Evolutionary conservation across 2,888 invertebrate genomes (phyloP), one percentile per base, ranked within the genome.

Genomic region (Augiades crinisus): DNA sequence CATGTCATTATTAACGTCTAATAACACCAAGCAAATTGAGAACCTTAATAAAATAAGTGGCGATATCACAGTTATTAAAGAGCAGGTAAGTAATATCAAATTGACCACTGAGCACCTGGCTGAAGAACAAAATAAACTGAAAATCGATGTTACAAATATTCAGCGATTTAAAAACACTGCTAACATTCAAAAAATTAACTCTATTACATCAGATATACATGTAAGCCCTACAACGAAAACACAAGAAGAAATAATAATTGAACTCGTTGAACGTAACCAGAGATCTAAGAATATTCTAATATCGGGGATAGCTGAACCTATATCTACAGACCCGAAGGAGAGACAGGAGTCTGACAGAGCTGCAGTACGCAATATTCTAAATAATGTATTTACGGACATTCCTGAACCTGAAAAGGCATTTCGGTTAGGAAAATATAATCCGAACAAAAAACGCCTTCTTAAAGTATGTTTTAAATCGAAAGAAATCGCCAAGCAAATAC

Each of bases 401-500:
- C 47, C 52, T 7, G 47, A 49, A 27, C 56, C 56, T 16, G 21
- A 17, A 16, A 49, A 43, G 24, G 13, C 49, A 13, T 33, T 54
- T 12, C 38, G 52, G 14, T 6, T 58, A 12, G 54, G 58, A 5
- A 58, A 56, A 38, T 52, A 43, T 14, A 19, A 46, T 6, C 22
- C 47, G 13, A 34, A 40, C 8, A 47, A 54, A 36, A 47, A 3
- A 37, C 47, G 55, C 5, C 30, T 40, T 8, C 34, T 59, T 22
- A 56, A 56, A 38, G 53, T 56, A n/a, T 40, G 21, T 12, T 56
- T 56, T 17, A 30, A 46, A 13, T 31, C 41, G 1, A 22, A 53
- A 33, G 37, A 53, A 7, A n/a, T 52, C 1, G 56, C 49, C 0
- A 47, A 44, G 17, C 6, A 14, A 8, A 30, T 58, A 12, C 24